Evolutionary conservation across 35 echinoderm and acorn worm genomes (phyloP), one percentile per base, ranked within the genome.

Genomic region (Apostichopus californicus): DNA sequence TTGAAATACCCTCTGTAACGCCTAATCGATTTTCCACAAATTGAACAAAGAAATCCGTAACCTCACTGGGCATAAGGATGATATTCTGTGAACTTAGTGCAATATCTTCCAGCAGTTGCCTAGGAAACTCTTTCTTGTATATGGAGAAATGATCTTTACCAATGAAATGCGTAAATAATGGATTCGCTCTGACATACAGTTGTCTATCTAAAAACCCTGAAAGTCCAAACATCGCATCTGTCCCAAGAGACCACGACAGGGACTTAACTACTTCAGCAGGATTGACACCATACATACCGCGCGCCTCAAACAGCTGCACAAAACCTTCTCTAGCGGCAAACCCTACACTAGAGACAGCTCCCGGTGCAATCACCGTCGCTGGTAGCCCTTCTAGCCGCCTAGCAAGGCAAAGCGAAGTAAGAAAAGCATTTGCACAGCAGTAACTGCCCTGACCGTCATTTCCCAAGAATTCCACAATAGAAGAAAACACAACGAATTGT

Each of bases 381-480:
- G 95, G 93, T 81, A 94, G 79, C 11, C 90, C 90, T 26, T 82
- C 54, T 10, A 22, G 79, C 73, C 82, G 54, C 8, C 95, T 79
- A 59, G 75, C 56, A 0, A 86, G 61, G 52, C 89, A 90, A 17
- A 96, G 85, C 10, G 56, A 78, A 23, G 86, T 73, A 6, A 96
- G 34, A 57, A 94, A 96, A n/a, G 46, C 77, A 85, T 96, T 96
- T 23, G 95, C 95, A 18, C 92, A 55, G 57, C 92, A 94, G 85
- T 96, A 96, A 54, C 79, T 94, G 0, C 88, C 92, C 55, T 96
- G 95, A 6, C 95, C 95, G 20, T 90, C 84, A 72, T 96, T 96
- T 1, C 95, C 93, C 9, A 96, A 18, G 24, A 90, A 56, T 22
- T 90, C 79, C 21, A 92, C 78, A 57, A 94, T 73, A 1, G 95